These are phyloP conservation scores for Ranitomeya imitator DNA, from an alignment of 2,113 vertebrate species.

Conservation along the genomic window DNA sequence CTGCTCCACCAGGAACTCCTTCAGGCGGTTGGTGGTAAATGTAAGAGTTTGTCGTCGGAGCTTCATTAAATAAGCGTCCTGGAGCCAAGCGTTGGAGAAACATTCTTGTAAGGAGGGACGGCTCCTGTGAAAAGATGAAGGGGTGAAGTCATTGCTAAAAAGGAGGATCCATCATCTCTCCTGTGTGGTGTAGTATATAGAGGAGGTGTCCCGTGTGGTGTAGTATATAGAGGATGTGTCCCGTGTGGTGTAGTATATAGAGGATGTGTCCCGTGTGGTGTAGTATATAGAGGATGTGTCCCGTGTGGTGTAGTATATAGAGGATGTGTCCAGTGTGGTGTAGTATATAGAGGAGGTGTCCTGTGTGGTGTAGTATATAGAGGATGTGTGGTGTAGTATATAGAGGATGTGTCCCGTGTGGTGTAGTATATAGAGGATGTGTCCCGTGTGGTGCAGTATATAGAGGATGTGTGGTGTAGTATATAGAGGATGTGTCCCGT, in stretches of 20 bases:
- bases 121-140: constrained; percentile 76
- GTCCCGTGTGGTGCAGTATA: too few species aligned
- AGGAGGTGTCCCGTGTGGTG: neutral
- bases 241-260: neutral
- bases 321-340: too few species aligned
- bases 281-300: too few species aligned
- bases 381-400: too few species aligned
- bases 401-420: too few species aligned
- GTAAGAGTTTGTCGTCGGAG: constrained; percentile 94
- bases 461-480: too few species aligned
- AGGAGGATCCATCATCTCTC: neutral
- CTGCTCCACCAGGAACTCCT: constrained; percentile 93
- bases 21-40: constrained; percentile 93
- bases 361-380: too few species aligned
- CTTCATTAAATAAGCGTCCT: constrained; percentile 97
- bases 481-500: too few species aligned
- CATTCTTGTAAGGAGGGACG: constrained; percentile 94
- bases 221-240: neutral
- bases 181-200: neutral
- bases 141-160: neutral
- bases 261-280: too few species aligned
- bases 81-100: constrained; percentile 92
- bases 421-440: too few species aligned
- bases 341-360: too few species aligned
- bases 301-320: too few species aligned